Evolutionary conservation across 2,797 vertebrate genomes (phyloP).

Genomic region (Coracias cyanogaster): DNA sequence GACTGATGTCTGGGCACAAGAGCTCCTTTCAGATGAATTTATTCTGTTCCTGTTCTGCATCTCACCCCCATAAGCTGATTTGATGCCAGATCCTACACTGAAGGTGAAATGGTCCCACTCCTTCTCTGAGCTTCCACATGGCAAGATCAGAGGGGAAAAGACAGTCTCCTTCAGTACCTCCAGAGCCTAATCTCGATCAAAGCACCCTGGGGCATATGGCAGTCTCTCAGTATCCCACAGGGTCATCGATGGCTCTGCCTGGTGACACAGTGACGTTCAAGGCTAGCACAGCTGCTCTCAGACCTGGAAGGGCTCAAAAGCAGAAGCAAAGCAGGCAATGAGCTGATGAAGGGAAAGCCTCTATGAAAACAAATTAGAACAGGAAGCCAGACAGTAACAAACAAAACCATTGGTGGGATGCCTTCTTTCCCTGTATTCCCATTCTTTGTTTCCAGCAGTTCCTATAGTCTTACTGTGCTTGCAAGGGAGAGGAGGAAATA

Average conservation of each 20-base stretch:
- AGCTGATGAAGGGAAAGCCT: conserved; percentile 25
- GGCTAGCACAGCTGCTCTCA: conserved; percentile 1
- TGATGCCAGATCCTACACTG: conserved; percentile 23
- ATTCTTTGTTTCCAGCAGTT: not conserved
- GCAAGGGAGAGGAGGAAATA: not conserved
- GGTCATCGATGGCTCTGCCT: not conserved
- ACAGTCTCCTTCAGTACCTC: not conserved
- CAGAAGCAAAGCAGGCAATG: not conserved
- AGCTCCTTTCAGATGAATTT: conserved; percentile 55
- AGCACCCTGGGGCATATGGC: not conserved
- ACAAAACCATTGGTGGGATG: not conserved
- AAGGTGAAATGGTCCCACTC: conserved; percentile 20
- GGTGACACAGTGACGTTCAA: not conserved
- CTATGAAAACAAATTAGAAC: conserved; percentile 19
- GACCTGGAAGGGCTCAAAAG: not conserved
- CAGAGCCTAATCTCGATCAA: not conserved
- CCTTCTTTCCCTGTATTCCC: not conserved
- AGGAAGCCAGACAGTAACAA: conserved; percentile 43
- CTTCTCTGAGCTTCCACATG: not conserved
- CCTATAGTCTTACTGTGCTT: not conserved
- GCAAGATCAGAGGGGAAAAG: conserved; percentile 11
- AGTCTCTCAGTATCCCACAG: not conserved
- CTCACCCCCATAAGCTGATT: conserved; percentile 6
- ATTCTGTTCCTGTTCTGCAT: conserved; percentile 47
- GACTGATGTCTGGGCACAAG: conserved; percentile 54